Conservation (phyloP, 2,888 invertebrate species). For the Caradrina clavipalpis region DNA sequence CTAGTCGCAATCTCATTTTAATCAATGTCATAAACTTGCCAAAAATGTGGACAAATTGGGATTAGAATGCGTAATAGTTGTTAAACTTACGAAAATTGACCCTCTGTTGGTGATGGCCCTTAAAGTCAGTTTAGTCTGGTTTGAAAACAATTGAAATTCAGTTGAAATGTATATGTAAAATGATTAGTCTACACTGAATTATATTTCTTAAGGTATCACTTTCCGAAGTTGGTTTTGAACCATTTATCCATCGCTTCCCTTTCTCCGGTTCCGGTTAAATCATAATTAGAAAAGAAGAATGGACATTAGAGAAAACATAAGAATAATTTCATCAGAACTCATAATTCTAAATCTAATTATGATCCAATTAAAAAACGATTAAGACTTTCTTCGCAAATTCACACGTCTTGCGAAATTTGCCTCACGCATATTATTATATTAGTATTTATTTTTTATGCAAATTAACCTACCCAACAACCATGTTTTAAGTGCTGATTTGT, state of each 20-base stretch:
- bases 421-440: slow-evolving; percentile 15
- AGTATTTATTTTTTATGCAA: slow-evolving; percentile 25
- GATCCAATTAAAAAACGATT: slow-evolving; percentile 45
- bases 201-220: no score
- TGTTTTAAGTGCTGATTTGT: background rate
- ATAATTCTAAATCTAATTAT: slow-evolving; percentile 35
- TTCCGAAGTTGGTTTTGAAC: no score
- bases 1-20: no score
- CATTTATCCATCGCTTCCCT: background rate
- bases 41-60: no score
- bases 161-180: no score
- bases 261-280: background rate
- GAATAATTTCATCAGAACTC: slow-evolving; percentile 22
- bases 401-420: slow-evolving; percentile 39
- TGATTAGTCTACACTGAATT: no score
- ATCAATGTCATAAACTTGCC: no score
- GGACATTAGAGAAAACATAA: background rate
- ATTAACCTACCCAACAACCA: slow-evolving; percentile 1
- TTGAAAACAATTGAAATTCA: no score
- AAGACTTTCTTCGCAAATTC: slow-evolving; percentile 43
- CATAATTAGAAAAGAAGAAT: background rate
- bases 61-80: no score
- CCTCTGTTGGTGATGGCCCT: no score
- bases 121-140: no score
- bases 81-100: no score